Conservation (phyloP, 1,140 invertebrate species). For the Drosophila orosa region DNA sequence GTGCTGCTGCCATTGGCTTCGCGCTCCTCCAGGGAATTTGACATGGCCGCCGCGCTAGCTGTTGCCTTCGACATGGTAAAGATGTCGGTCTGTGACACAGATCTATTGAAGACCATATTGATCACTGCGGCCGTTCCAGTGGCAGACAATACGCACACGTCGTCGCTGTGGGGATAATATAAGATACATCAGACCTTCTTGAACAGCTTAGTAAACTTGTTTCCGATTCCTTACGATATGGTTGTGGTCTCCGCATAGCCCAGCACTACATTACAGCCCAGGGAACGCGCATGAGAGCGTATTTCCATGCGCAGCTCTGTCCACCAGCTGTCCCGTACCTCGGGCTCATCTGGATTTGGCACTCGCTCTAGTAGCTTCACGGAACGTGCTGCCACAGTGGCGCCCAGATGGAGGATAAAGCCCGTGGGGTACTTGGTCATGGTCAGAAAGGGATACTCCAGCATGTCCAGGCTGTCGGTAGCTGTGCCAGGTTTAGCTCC, state of each 20-base stretch:
- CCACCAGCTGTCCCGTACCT: slow-evolving; percentile 97
- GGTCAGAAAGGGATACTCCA: slow-evolving; percentile 98
- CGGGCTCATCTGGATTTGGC: slow-evolving; percentile 93
- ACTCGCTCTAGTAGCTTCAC: slow-evolving; percentile 95
- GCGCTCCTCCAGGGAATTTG: slow-evolving; percentile 74
- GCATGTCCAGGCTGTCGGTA: slow-evolving; percentile 90
- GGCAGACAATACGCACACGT: slow-evolving; percentile 96
- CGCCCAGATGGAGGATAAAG: slow-evolving; percentile 95
- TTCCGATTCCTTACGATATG: slow-evolving; percentile 89
- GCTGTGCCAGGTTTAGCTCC: slow-evolving; percentile 69
- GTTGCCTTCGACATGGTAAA: slow-evolving; percentile 64
- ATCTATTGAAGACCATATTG: slow-evolving; percentile 85
- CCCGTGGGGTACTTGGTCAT: slow-evolving; percentile 94
- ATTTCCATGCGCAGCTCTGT: slow-evolving; percentile 97
- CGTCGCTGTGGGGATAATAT: slow-evolving; percentile 88
- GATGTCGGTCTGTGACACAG: slow-evolving; percentile 77
- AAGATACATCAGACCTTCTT: not conserved
- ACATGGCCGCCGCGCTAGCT: slow-evolving; percentile 52
- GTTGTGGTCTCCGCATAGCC: slow-evolving; percentile 95
- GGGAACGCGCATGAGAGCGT: slow-evolving; percentile 93
- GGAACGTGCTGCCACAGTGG: slow-evolving; percentile 93
- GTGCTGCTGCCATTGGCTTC: slow-evolving; percentile 58
- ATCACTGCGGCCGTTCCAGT: slow-evolving; percentile 96
- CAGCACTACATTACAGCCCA: slow-evolving; percentile 97
- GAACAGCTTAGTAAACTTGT: not conserved